Percentiles rank a stretch among this genome's conserved stretches.
Conservation (phyloP, 2,888 invertebrate genomes). For the Cerastoderma edule region DNA sequence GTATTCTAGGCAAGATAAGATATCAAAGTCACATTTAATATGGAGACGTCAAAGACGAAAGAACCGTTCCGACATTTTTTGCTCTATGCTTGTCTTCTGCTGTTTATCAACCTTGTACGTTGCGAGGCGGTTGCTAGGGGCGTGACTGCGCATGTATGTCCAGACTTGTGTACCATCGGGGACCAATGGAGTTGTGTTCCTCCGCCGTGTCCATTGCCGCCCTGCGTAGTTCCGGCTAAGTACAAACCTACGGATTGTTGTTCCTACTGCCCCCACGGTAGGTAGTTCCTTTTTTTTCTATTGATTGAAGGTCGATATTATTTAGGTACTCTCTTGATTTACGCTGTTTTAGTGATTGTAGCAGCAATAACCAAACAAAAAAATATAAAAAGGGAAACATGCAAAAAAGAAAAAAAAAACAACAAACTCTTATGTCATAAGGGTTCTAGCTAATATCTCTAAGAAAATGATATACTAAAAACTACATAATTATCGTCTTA, state of each 20-base stretch:
- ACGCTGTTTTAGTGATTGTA: too few relatives aligned
- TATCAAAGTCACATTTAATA: background rate
- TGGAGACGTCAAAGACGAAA: background rate
- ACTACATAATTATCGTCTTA: too few relatives aligned
- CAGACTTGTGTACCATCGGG: conserved; percentile 36
- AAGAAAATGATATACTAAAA: too few relatives aligned
- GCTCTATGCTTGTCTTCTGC: background rate
- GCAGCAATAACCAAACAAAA: too few relatives aligned
- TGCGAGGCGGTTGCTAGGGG: background rate
- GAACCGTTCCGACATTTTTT: background rate
- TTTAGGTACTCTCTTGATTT: too few relatives aligned
- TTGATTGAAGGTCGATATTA: too few relatives aligned
- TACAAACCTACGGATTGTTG: conserved; percentile 39
- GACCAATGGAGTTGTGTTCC: conserved; percentile 33
- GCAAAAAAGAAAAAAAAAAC: too few relatives aligned
- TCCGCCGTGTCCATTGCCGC: conserved; percentile 39
- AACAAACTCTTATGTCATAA: too few relatives aligned
- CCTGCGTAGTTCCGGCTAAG: conserved; percentile 30
- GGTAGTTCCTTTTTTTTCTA: too few relatives aligned
- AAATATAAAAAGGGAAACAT: too few relatives aligned
- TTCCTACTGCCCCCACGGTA: conserved; percentile 37
- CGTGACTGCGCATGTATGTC: conserved; percentile 41
- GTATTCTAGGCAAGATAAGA: background rate
- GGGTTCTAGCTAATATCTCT: too few relatives aligned
- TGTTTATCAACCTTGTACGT: background rate